Base-by-base conservation (phyloP, 2,888 invertebrate species). In the Carabus problematicus region DNA sequence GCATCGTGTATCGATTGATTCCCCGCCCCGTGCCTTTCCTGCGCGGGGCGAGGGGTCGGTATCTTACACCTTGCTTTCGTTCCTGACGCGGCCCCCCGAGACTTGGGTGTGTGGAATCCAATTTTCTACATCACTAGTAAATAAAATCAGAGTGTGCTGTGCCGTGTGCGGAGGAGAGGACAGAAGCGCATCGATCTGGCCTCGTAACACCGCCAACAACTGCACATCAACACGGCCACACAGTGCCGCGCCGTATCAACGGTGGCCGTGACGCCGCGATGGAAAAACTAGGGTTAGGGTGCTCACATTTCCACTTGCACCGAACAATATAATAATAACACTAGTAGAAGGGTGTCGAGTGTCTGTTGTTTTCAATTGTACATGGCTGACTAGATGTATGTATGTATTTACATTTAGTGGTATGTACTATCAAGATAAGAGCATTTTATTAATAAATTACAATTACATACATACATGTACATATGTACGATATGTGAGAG, bases 101-200 rank as follows among this genome's bases (percentile, higher is more conserved):
- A 68, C 58, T 2, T 77, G 80, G 80, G 80, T 77, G 81, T 29
- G 29, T 77, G 80, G 78, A 82, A 81, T 82, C 80, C 82, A 82
- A 82, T 82, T 82, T 82, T 82, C 82, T 81, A 81, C 82, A 81
- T 82, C 81, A 80, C 80, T 81, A 81, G 81, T 80, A 81, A 81
- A 82, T 81, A 81, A 82, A 81, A 82, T 81, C 80, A 80, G 77
- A 81, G 80, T 77, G 77, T 77, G 43, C 59, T 47, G 39, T 29
- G 19, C 54, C 42, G 64, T 12, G 16, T 16, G 11, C 14, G 64
- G 42, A 16, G 75, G 73, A 74, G 71, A 73, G 72, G 75, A 75
- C 75, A 74, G 74, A 74, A 74, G 72, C 64, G 56, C 70, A 67
- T 67, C 67, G 67, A 67, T 67, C 67, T 67, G 60, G 18, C 42